Percentiles rank a stretch among this genome's conserved stretches.
Conservation (phyloP, 2,888 invertebrate genomes). For the Microplitis manilae region DNA sequence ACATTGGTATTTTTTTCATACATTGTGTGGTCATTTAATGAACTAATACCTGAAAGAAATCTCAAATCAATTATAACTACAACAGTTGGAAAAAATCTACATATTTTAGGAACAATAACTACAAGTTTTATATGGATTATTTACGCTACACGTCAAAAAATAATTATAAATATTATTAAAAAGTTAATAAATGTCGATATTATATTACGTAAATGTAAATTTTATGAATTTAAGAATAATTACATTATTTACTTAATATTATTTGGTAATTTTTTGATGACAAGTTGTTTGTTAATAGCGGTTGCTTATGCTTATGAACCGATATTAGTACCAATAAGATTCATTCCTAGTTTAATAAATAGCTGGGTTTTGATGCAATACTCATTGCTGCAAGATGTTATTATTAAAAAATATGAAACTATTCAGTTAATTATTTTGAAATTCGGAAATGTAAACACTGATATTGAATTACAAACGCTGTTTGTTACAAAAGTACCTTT, state of each 20-base stretch:
- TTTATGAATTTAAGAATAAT: background rate
- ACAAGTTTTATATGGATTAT: background rate
- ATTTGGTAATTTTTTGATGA: background rate
- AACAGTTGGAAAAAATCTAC: background rate
- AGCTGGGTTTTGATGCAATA: conserved; percentile 37
- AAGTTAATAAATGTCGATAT: background rate
- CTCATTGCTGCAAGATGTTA: conserved; percentile 20
- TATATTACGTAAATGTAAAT: background rate
- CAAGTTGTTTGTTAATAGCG: background rate
- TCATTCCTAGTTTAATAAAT: conserved; percentile 33
- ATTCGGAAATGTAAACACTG: conserved; percentile 2
- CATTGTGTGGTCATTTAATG: too few species aligned
- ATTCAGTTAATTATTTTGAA: conserved; percentile 25
- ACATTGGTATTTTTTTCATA: background rate
- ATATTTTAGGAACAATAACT: background rate
- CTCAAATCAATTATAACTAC: background rate
- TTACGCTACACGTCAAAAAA: background rate
- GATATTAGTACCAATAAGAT: background rate
- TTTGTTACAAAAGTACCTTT: conserved; percentile 10
- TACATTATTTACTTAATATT: background rate
- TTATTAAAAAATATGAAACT: conserved; percentile 21
- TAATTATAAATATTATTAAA: background rate
- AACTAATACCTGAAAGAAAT: background rate
- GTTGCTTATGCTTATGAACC: background rate
- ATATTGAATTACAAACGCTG: background rate